Evolutionary conservation across 2,888 invertebrate species (phyloP), one percentile per base, ranked within the genome.

Genomic region (Himalopsyche kuldschensis): DNA sequence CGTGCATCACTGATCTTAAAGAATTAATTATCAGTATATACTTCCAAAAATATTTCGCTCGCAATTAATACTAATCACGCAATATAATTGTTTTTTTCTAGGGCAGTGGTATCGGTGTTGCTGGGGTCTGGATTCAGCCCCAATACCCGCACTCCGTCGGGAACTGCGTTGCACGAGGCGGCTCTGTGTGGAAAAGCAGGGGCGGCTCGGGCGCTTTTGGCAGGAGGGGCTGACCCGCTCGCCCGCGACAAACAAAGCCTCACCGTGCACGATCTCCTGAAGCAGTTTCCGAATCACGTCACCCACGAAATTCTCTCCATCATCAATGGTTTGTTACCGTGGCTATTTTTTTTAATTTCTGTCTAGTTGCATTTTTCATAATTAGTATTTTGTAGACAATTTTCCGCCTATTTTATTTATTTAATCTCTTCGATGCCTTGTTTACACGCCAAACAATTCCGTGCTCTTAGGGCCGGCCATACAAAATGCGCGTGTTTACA

Each of bases 81-180:
- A 55, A 4, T 5, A n/a, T n/a, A 35, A 17, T 79, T 79, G 17
- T 30, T 79, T 48, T 48, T 81, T 46, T 88, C 27, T 90, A 96
- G 96, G 90, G 94, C 94, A 81, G 96, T 98, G 55, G 98, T 98
- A 46, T 94, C 95, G 87, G 94, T 95, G 0, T 91, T 98, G 3
- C 92, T 98, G 79, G 93, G 95, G 15, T 96, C 97, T 24, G 98
- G 98, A 0, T 95, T 98, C 87, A 95, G 96, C 89, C 96, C 98
- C 5, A 98, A 98, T 90, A 93, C 96, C 46, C 92, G 96, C 87
- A 97, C 98, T 17, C 94, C 95, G 84, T 94, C 95, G 46, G 98
- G 98, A 0, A 97, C 97, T 6, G 97, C 98, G 0, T 92, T 99
- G 85, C 98, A 98, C 91, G 98, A 98, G 89, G 98, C 98, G 0